A percentile compares a stretch with the other conserved stretches of the same genome.
Conservation (phyloP, 2,797 vertebrate species). For the Limnodromus scolopaceus region DNA sequence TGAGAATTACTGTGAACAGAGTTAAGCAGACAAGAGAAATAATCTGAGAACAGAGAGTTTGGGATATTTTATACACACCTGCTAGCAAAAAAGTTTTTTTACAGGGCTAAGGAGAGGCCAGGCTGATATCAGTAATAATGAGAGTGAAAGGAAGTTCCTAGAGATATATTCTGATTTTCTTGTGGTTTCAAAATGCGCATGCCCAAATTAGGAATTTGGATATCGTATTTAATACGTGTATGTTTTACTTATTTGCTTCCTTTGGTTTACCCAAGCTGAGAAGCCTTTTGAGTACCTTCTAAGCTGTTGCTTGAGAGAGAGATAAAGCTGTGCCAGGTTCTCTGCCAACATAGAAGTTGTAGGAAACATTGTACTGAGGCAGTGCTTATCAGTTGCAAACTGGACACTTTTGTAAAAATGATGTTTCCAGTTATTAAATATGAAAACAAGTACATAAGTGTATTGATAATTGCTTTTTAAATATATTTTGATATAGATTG, state of each 20-base stretch:
- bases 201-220: background rate
- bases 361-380: background rate
- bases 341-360: background rate
- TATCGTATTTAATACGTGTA: background rate
- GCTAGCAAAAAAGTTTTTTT: background rate
- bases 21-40: background rate
- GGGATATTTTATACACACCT: background rate
- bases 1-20: background rate
- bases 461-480: background rate
- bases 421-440: background rate
- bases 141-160: background rate
- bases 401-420: background rate
- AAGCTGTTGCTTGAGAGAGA: background rate
- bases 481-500: background rate
- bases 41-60: background rate
- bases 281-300: background rate
- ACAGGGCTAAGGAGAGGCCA: background rate
- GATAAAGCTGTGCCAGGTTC: background rate
- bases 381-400: background rate
- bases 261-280: background rate
- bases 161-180: background rate
- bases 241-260: background rate
- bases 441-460: background rate
- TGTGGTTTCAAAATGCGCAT: background rate
- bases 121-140: background rate